Conservation (phyloP, 2,888 invertebrate species). For the Boloria euphrosyne region DNA sequence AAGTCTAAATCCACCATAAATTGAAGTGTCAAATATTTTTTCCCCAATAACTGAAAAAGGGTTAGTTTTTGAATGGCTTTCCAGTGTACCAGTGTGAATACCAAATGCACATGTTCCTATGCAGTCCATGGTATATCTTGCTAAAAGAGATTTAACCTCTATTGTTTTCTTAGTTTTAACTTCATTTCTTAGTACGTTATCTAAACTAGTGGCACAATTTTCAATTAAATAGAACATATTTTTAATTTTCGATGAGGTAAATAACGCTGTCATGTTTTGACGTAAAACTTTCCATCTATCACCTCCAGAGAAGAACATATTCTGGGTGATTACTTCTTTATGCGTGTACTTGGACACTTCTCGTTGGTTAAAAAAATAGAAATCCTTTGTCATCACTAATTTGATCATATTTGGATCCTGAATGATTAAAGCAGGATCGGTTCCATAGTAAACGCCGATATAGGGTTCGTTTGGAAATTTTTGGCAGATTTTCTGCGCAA, state of each 20-base stretch:
- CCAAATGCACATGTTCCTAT: slow-evolving; percentile 60
- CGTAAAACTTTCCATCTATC: slow-evolving; percentile 62
- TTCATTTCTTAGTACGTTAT: slow-evolving; percentile 48
- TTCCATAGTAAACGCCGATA: slow-evolving; percentile 60
- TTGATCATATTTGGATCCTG: slow-evolving; percentile 61
- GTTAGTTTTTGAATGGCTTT: slow-evolving; percentile 44
- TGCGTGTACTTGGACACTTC: slow-evolving; percentile 53
- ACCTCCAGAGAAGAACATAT: slow-evolving; percentile 57
- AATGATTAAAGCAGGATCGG: slow-evolving; percentile 59
- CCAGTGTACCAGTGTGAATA: slow-evolving; percentile 53
- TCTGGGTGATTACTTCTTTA: slow-evolving; percentile 52
- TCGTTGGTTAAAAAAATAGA: slow-evolving; percentile 62
- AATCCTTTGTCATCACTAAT: slow-evolving; percentile 59
- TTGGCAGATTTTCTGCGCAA: slow-evolving; percentile 51
- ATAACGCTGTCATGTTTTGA: slow-evolving; percentile 60
- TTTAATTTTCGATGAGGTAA: slow-evolving; percentile 63
- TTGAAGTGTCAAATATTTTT: slow-evolving; percentile 17
- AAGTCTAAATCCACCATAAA: slow-evolving; percentile 11
- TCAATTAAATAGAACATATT: slow-evolving; percentile 63
- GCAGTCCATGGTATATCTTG: slow-evolving; percentile 59
- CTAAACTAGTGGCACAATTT: slow-evolving; percentile 50
- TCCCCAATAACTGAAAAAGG: slow-evolving; percentile 50
- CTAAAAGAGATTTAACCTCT: slow-evolving; percentile 49
- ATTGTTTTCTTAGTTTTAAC: slow-evolving; percentile 37
- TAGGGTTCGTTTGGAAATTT: slow-evolving; percentile 54